These are phyloP conservation scores for Bergia puertoricense DNA, from an alignment of 92 coral and sea anemone genomes.

Conservation along the genomic window DNA sequence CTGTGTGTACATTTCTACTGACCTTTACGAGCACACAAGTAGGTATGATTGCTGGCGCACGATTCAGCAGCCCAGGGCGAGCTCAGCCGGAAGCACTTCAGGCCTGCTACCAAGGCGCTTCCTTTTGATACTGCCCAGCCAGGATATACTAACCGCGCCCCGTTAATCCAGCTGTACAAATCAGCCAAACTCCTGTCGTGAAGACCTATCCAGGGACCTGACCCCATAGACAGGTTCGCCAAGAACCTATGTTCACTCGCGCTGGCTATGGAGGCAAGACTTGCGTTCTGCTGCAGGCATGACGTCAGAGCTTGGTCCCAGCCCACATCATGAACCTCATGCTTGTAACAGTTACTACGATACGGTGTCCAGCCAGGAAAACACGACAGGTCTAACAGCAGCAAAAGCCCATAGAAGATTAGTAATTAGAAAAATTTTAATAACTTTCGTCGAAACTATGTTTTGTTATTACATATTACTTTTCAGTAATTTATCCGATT, in stretches of 20 bases:
- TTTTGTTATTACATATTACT: no score
- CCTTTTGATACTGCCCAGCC: not conserved
- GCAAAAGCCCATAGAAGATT: no score
- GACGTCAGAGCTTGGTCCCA: conserved; percentile 19
- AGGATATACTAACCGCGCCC: not conserved
- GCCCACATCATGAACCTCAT: not conserved
- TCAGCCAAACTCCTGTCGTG: not conserved
- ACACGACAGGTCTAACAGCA: not conserved
- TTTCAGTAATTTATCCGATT: no score
- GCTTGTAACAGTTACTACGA: conserved; percentile 2
- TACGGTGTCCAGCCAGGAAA: not conserved
- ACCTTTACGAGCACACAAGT: conserved; percentile 15
- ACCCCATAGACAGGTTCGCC: not conserved
- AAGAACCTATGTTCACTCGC: not conserved
- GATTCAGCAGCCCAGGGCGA: not conserved
- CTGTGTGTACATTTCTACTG: not conserved
- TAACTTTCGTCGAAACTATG: no score
- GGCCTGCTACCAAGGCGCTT: not conserved
- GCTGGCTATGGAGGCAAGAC: not conserved
- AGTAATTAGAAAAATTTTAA: no score
- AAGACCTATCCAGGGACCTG: conserved; percentile 11
- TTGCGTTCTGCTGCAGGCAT: conserved; percentile 24
- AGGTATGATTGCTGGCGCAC: not conserved
- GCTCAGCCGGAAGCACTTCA: not conserved
- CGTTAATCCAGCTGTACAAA: not conserved